A percentile compares a stretch with the other conserved stretches of the same genome.
Evolutionary conservation across 1,140 invertebrate species (phyloP).

Genomic region (Nasonia longicornis): DNA sequence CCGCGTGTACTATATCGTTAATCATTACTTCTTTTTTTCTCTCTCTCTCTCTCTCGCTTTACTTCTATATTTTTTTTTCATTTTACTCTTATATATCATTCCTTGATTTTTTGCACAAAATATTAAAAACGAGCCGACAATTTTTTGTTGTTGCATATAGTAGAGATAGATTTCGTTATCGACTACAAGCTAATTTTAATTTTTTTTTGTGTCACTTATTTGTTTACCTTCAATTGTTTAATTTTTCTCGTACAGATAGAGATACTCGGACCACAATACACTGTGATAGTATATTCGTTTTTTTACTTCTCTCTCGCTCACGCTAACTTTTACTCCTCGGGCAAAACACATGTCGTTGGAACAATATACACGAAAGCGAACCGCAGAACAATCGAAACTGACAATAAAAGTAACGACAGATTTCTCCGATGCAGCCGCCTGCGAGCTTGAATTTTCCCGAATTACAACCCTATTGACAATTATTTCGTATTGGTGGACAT

Average conservation of each 20-base stretch:
- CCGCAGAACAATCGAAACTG: conserved; percentile 47
- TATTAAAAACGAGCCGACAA: conserved; percentile 18
- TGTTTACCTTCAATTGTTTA: not conserved
- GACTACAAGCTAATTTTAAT: conserved; percentile 25
- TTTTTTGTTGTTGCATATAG: not conserved
- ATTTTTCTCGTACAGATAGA: conserved; percentile 31
- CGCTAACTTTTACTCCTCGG: conserved; percentile 37
- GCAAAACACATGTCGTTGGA: conserved; percentile 25
- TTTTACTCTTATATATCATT: conserved; percentile 16
- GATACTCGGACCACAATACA: conserved; percentile 25
- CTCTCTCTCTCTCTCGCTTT: not conserved
- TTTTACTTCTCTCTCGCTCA: conserved; percentile 48
- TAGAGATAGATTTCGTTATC: not conserved
- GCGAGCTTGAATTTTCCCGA: not conserved
- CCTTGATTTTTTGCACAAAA: conserved; percentile 29
- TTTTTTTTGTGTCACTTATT: conserved; percentile 13
- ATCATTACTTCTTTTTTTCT: conserved; percentile 6
- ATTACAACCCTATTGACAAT: conserved; percentile 3
- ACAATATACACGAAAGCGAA: conserved; percentile 51
- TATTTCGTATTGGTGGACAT: not conserved
- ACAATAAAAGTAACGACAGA: conserved; percentile 28
- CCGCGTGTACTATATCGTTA: conserved; percentile 28
- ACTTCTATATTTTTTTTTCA: not conserved
- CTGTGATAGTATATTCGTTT: conserved; percentile 39
- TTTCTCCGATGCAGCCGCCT: not conserved